Evolutionary conservation across 2,113 vertebrate species (phyloP).

Genomic region (Mirounga angustirostris): DNA sequence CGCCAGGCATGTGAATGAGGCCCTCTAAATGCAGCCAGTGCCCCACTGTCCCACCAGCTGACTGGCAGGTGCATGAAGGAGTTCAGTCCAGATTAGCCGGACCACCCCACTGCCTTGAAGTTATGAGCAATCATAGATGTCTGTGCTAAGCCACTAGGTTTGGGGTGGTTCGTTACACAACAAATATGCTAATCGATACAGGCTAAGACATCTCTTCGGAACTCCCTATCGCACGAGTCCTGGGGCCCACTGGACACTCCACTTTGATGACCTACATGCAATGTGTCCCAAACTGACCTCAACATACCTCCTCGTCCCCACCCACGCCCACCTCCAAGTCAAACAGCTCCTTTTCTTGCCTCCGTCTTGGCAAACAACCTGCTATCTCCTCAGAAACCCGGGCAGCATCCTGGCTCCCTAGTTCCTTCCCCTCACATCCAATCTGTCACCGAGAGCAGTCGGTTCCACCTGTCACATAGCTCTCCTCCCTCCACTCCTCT

Average conservation of each 20-base stretch:
- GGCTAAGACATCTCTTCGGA: not conserved
- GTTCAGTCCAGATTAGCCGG: not conserved
- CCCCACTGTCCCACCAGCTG: no score
- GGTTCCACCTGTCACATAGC: not conserved
- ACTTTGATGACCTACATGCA: not conserved
- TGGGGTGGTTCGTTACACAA: not conserved
- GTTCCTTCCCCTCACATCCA: not conserved
- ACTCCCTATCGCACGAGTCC: not conserved
- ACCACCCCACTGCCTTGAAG: not conserved
- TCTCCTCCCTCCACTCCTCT: not conserved
- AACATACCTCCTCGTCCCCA: not conserved
- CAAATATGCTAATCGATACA: not conserved
- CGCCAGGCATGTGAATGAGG: accelerated
- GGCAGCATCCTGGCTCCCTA: not conserved
- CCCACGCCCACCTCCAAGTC: not conserved
- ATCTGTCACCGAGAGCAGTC: not conserved
- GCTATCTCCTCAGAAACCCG: not conserved
- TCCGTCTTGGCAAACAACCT: not conserved
- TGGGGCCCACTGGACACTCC: not conserved
- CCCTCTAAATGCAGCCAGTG: not conserved
- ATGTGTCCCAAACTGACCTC: not conserved
- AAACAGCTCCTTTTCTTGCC: not conserved
- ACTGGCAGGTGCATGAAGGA: not conserved
- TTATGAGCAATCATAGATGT: not conserved
- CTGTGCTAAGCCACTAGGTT: not conserved